phyloP scores from a whole-genome alignment of 2,113 vertebrate genomes.

The Machaerirhynchus nigripectus region DNA sequence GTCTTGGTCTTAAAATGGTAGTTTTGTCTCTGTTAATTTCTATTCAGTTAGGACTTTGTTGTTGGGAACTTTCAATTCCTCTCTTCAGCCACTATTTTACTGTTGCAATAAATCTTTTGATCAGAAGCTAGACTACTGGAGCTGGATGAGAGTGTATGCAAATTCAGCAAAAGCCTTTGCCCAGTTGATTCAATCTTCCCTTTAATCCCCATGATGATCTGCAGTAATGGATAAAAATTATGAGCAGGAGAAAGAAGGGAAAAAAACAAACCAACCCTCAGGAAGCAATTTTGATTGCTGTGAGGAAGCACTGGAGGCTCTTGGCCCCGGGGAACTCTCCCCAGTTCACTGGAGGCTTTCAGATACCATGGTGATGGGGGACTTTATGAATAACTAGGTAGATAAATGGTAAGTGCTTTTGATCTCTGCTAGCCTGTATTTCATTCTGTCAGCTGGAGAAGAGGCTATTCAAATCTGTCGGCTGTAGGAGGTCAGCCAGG shows the following conservation, averaged over 20 bases:
- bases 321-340: slow-evolving; percentile 11
- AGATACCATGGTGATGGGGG: slow-evolving; percentile 39
- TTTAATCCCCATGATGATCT: slow-evolving; percentile 42
- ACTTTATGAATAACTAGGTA: slow-evolving; percentile 40
- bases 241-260: neutral
- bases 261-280: neutral
- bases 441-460: slow-evolving; percentile 51
- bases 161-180: slow-evolving; percentile 30
- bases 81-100: neutral
- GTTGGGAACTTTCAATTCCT: neutral
- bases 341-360: slow-evolving; percentile 28
- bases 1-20: neutral
- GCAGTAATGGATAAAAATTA: slow-evolving; percentile 49
- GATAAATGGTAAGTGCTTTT: slow-evolving; percentile 59
- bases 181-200: slow-evolving; percentile 35
- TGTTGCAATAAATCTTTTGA: neutral
- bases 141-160: neutral
- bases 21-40: neutral
- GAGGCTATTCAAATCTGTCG: slow-evolving; percentile 57
- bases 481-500: slow-evolving; percentile 56
- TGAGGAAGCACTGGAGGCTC: slow-evolving; percentile 36
- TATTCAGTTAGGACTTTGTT: neutral
- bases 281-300: slow-evolving; percentile 49
- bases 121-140: neutral
- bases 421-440: slow-evolving; percentile 55